phyloP scores from a whole-genome alignment of 2,113 vertebrate species.

The Petrocephalus microphthalmus region DNA sequence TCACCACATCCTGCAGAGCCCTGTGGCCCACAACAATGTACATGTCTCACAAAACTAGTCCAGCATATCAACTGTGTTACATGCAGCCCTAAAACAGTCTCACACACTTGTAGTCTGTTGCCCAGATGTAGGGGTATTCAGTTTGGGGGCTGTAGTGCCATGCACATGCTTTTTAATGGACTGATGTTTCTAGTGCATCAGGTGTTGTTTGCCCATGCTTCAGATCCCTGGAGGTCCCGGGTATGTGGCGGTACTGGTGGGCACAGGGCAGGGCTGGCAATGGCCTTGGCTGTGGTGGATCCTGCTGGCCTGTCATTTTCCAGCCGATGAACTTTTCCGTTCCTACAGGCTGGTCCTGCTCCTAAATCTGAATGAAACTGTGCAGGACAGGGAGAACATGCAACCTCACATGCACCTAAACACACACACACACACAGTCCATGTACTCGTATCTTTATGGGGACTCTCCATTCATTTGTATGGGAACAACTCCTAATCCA shows the following conservation, averaged over 20 bases:
- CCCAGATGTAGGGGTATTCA: neutral
- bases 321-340: conserved; percentile 80
- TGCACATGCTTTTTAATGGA: conserved; percentile 66
- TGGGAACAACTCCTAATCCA: too few relatives aligned
- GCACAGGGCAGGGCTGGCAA: conserved; percentile 70
- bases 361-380: conserved; percentile 29
- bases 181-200: conserved; percentile 54
- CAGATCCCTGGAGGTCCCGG: conserved; percentile 84
- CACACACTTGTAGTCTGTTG: neutral
- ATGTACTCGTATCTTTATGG: neutral
- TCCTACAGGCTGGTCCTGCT: conserved; percentile 84
- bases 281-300: conserved; percentile 90
- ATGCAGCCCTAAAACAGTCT: neutral
- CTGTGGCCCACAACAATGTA: neutral
- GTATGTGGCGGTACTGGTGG: conserved; percentile 72
- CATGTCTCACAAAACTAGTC: neutral
- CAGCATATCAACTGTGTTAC: neutral
- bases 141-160: conserved; percentile 58
- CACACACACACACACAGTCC: conserved; percentile 7
- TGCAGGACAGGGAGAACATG: neutral
- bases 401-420: conserved; percentile 23
- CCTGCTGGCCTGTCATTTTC: conserved; percentile 84
- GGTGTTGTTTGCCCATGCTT: conserved; percentile 83
- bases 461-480: neutral
- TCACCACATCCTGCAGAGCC: neutral